Conservation (phyloP, 2,888 invertebrate genomes). For the Trissoscelio sp. region DNA sequence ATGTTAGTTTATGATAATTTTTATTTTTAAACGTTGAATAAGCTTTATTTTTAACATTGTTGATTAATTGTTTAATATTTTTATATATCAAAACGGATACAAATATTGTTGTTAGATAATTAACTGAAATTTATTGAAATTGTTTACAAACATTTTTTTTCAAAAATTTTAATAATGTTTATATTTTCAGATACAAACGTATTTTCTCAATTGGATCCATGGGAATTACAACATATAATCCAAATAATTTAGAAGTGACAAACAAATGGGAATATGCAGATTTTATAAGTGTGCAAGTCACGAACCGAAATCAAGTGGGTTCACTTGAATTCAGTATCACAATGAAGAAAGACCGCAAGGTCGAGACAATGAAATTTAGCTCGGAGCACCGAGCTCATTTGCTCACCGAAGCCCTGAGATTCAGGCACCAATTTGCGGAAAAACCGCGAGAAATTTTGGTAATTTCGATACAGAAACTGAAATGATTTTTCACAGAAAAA, state of each 20-base stretch:
- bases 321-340: slow-evolving; percentile 91
- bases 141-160: no score
- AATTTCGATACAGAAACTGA: no score
- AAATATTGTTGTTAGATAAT: no score
- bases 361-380: slow-evolving; percentile 97
- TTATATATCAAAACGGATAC: no score
- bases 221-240: slow-evolving; percentile 99
- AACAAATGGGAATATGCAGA: slow-evolving; percentile 96
- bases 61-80: no score
- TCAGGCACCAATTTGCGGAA: slow-evolving; percentile 91
- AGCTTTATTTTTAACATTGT: no score
- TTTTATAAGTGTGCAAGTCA: slow-evolving; percentile 89
- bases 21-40: no score
- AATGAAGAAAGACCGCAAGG: slow-evolving; percentile 95
- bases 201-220: slow-evolving; percentile 98
- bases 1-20: no score
- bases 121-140: no score
- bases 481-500: no score
- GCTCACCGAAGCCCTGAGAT: slow-evolving; percentile 94
- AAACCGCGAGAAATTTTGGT: slow-evolving; percentile 91
- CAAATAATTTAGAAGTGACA: slow-evolving; percentile 93
- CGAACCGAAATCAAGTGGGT: slow-evolving; percentile 83
- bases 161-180: no score
- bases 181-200: slow-evolving; percentile 91
- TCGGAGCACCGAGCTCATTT: slow-evolving; percentile 97